These are phyloP conservation scores for Acronicta alni DNA, from an alignment of 2,888 invertebrate species.

Conservation along the genomic window DNA sequence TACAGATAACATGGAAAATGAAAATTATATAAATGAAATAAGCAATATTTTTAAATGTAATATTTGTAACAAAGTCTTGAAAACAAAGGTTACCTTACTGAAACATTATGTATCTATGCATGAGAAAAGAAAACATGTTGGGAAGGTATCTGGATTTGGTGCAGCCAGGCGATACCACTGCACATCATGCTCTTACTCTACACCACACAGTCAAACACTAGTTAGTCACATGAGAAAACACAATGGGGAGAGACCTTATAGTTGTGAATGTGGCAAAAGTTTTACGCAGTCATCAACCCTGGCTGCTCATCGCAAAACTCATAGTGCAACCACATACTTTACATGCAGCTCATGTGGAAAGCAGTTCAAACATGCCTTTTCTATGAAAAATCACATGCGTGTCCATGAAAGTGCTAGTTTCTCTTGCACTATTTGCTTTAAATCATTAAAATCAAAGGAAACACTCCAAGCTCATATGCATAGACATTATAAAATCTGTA, in stretches of 20 bases:
- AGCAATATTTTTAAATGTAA: conserved; percentile 61
- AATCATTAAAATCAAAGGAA: conserved; percentile 78
- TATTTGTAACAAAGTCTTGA: conserved; percentile 74
- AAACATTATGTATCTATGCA: conserved; percentile 81
- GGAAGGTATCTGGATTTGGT: conserved; percentile 80
- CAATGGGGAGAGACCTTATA: conserved; percentile 82
- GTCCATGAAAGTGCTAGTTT: conserved; percentile 79
- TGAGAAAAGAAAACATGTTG: conserved; percentile 74
- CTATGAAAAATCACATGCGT: conserved; percentile 78
- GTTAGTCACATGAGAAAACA: conserved; percentile 84
- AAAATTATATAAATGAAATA: conserved; percentile 1
- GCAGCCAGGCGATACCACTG: conserved; percentile 78
- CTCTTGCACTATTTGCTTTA: conserved; percentile 79
- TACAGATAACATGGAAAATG: not conserved
- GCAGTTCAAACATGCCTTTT: conserved; percentile 84
- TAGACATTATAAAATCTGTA: conserved; percentile 82
- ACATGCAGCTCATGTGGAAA: conserved; percentile 84
- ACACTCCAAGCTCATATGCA: conserved; percentile 79
- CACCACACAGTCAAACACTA: conserved; percentile 84
- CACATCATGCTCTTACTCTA: conserved; percentile 79
- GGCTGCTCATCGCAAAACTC: conserved; percentile 80
- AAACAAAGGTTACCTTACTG: conserved; percentile 70
- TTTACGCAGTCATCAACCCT: conserved; percentile 84
- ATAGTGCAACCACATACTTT: conserved; percentile 75
- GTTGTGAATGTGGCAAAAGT: conserved; percentile 82